Evolutionary conservation across 1,140 invertebrate genomes (phyloP), one percentile per base, ranked within the genome.

Genomic region (Zaprionus vittiger): DNA sequence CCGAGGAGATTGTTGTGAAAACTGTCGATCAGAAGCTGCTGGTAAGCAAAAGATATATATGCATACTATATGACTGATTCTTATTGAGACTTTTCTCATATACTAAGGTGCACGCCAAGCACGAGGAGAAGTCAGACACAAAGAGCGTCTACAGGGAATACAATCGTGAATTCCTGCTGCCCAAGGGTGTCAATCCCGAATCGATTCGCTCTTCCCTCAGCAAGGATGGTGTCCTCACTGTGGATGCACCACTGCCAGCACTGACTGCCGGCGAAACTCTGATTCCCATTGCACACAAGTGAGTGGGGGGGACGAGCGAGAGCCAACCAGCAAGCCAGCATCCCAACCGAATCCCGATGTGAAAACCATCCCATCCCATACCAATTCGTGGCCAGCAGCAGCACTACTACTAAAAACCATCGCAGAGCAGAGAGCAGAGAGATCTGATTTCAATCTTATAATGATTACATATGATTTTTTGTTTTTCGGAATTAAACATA

Each of bases 1-100:
- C 98, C 12, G 98, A 99, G 92, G 98, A 99, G 94, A 98, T 99
- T 92, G 97, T 98, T 81, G 97, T 99, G 63, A 99, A 99, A 94
- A 99, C 97, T 77, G 97, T 99, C 61, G 97, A 99, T 94, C 98
- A 98, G 93, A 98, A 98, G 95, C 94, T 99, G 79, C 94, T 98
- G 95, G 98, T 98, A 93, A 95, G 96, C 24, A 3, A 2, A 6
- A 57, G 14, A 20, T n/a, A 14, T 28, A 14, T 28, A 41, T 20
- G 9, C 22, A 38, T 38, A 34, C 15, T 4, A 70, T 66, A 47
- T 59, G 1, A 24, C 11, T 20, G 47, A 52, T 52, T 61, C 22
- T 78, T 67, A 71, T 56, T 31, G 22, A 68, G 85, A 79, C 1
- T 26, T 24, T 78, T 72, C 94, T 95, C 60, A 93, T 20, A 20